These are phyloP conservation scores for Parazoanthus darwini DNA, from an alignment of 92 coral and sea anemone genomes.

Conservation along the genomic window DNA sequence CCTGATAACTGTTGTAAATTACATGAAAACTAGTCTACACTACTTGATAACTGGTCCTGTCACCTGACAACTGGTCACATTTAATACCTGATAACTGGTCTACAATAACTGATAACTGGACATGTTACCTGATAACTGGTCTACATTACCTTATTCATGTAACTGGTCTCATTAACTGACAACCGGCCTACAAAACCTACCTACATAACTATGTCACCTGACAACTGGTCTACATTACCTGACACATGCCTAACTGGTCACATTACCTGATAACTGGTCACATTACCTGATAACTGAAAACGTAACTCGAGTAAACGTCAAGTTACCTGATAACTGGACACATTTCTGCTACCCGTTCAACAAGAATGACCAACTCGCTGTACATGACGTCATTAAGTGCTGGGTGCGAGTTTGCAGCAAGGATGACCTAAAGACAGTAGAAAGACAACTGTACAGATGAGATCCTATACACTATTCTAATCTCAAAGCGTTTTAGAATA, in stretches of 20 bases:
- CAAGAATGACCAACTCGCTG: constrained; percentile 81
- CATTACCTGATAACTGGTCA: neutral
- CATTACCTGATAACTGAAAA: constrained; percentile 82
- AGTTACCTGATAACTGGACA: constrained; percentile 84
- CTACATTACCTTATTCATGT: no score
- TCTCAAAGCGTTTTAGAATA: neutral
- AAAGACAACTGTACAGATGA: neutral
- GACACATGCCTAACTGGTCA: no score
- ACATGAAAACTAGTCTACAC: constrained; percentile 85
- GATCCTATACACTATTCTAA: neutral
- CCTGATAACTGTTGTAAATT: neutral
- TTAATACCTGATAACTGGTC: neutral
- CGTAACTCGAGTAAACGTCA: neutral
- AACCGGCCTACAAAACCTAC: neutral
- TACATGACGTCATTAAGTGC: constrained; percentile 97
- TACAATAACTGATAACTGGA: neutral
- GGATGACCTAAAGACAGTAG: constrained; percentile 63
- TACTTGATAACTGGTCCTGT: neutral
- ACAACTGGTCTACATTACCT: no score
- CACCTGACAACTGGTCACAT: neutral
- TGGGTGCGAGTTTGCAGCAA: constrained; percentile 96
- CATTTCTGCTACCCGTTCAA: constrained; percentile 75
- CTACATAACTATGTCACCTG: neutral
- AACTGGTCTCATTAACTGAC: neutral
- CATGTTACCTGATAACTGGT: neutral